Conservation (phyloP, 2,797 vertebrate species). For the Nyctibius grandis region DNA sequence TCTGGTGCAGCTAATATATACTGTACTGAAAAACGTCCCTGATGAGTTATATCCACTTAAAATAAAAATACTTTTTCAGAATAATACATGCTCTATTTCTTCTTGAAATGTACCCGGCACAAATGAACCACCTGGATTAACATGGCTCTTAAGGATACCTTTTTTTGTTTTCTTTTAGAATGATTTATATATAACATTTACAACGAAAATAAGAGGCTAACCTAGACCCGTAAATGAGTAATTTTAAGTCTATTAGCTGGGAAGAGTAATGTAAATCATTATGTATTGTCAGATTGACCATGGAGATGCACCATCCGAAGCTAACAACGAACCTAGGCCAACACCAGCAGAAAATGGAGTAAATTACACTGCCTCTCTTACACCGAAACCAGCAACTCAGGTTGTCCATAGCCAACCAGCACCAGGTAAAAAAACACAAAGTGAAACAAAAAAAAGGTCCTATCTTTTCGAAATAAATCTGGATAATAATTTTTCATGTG, state of each 20-base stretch:
- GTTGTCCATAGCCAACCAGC: constrained; percentile 83
- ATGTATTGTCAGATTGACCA: constrained; percentile 80
- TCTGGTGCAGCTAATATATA: neutral
- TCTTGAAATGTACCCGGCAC: neutral
- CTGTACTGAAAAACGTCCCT: neutral
- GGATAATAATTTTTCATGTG: neutral
- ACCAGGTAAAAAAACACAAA: constrained; percentile 77
- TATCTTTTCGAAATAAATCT: neutral
- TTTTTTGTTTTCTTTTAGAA: neutral
- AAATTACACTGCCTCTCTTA: constrained; percentile 81
- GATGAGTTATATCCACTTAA: constrained; percentile 6
- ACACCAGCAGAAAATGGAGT: constrained; percentile 91
- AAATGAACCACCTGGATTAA: neutral
- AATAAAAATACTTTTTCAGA: neutral
- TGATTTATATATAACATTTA: neutral
- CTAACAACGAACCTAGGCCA: constrained; percentile 81
- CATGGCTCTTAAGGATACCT: neutral
- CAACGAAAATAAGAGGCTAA: too few relatives aligned
- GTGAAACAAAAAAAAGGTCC: neutral
- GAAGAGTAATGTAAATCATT: neutral
- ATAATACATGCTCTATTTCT: neutral
- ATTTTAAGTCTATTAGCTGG: neutral
- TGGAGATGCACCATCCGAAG: constrained; percentile 82
- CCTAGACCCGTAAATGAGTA: neutral
- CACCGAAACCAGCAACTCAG: constrained; percentile 85